phyloP scores from a whole-genome alignment of 2,113 vertebrate species.

The Dinomys branickii region DNA sequence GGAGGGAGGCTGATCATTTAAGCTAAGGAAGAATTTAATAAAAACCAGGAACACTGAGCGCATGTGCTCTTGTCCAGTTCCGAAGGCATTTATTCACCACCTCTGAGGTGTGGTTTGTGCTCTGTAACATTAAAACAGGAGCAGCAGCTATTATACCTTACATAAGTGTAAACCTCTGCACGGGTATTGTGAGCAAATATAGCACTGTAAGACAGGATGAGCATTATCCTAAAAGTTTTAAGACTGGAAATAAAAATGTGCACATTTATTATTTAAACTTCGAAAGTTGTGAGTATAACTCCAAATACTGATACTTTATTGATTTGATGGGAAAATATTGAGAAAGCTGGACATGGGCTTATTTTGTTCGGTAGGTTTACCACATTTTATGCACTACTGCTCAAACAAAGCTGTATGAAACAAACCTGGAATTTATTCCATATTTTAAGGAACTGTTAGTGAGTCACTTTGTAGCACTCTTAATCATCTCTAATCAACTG shows the following conservation, averaged over 20 bases:
- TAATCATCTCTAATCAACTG: constrained; percentile 26
- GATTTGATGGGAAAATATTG: background rate
- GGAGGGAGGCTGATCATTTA: background rate
- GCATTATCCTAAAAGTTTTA: background rate
- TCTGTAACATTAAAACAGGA: constrained; percentile 32
- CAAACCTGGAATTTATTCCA: background rate
- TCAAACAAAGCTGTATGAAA: constrained; percentile 29
- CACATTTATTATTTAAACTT: background rate
- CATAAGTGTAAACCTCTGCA: background rate
- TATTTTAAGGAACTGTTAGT: background rate
- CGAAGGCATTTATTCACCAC: background rate
- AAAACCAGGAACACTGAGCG: background rate
- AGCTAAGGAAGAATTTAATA: background rate
- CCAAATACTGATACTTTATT: background rate
- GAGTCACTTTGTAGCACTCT: background rate
- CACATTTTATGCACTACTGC: constrained; percentile 1
- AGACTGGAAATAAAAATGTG: background rate
- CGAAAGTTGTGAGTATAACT: background rate
- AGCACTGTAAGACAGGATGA: background rate
- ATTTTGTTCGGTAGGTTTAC: background rate
- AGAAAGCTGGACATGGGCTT: background rate
- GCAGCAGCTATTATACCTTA: background rate
- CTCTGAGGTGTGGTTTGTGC: background rate
- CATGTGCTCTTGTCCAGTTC: background rate
- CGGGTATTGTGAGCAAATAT: background rate